Evolutionary conservation across 2,888 invertebrate genomes (phyloP).

Genomic region (Argyra leucocephala): DNA sequence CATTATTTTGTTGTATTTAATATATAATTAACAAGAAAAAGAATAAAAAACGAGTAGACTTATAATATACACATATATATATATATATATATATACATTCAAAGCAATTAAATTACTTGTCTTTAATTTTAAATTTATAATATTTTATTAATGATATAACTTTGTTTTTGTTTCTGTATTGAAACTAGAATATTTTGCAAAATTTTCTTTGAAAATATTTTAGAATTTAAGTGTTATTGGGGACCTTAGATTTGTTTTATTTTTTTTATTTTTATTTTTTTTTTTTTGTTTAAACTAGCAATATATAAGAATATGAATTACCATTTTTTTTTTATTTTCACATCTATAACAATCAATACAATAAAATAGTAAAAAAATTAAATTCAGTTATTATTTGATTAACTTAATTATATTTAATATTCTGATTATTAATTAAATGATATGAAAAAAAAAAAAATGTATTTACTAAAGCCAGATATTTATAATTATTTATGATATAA

Average conservation of each 20-base stretch:
- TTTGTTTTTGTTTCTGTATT: neutral
- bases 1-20: neutral
- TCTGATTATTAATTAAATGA: too few relatives aligned
- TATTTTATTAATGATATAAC: neutral
- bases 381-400: too few relatives aligned
- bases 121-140: neutral
- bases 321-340: too few relatives aligned
- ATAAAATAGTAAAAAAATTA: too few relatives aligned
- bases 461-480: too few relatives aligned
- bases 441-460: too few relatives aligned
- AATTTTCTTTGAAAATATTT: neutral
- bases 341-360: too few relatives aligned
- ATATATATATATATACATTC: neutral
- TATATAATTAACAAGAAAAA: neutral
- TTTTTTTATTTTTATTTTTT: neutral
- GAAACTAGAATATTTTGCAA: slow-evolving; percentile 1
- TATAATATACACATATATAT: neutral
- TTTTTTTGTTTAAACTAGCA: neutral
- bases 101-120: too few relatives aligned
- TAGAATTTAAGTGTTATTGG: neutral
- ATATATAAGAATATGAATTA: too few relatives aligned
- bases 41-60: neutral
- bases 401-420: too few relatives aligned
- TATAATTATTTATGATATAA: too few relatives aligned
- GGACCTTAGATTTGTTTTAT: slow-evolving; percentile 2